Evolutionary conservation across 2,888 invertebrate species (phyloP).

Genomic region (Lissonota sp.): DNA sequence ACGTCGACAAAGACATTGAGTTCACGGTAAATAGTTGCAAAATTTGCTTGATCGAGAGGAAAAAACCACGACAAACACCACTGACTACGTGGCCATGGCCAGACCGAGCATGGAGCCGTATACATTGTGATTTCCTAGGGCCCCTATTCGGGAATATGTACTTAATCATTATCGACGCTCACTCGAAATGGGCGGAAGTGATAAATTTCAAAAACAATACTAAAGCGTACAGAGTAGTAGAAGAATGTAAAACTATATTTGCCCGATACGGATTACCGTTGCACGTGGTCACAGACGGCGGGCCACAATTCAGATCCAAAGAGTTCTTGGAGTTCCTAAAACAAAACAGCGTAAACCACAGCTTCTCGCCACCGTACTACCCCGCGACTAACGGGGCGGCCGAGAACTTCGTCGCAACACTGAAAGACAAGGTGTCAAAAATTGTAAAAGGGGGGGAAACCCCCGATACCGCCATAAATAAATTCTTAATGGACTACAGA

Average conservation of each 20-base stretch:
- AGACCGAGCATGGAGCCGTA: conserved; percentile 60
- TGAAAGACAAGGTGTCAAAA: neutral
- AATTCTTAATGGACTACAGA: no score
- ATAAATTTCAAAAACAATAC: conserved; percentile 11
- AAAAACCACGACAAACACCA: conserved; percentile 52
- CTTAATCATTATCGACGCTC: neutral
- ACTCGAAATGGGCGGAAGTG: conserved; percentile 1
- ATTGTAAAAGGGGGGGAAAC: no score
- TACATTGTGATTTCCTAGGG: conserved; percentile 68
- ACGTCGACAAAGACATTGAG: conserved; percentile 1
- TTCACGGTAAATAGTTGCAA: conserved; percentile 48
- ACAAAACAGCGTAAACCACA: conserved; percentile 63
- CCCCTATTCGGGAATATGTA: conserved; percentile 62
- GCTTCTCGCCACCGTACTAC: conserved; percentile 15
- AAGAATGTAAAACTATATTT: conserved; percentile 44
- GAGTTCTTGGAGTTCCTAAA: conserved; percentile 61
- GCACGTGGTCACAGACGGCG: conserved; percentile 64
- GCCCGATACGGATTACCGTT: conserved; percentile 58
- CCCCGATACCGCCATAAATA: no score
- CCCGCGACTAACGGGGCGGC: neutral
- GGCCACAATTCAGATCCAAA: conserved; percentile 58
- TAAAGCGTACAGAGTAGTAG: neutral
- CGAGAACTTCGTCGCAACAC: conserved; percentile 13
- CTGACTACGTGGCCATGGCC: conserved; percentile 64
- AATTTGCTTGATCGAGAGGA: conserved; percentile 55